Evolutionary conservation across 2,888 invertebrate genomes (phyloP).

Genomic region (Polia nebulosa): DNA sequence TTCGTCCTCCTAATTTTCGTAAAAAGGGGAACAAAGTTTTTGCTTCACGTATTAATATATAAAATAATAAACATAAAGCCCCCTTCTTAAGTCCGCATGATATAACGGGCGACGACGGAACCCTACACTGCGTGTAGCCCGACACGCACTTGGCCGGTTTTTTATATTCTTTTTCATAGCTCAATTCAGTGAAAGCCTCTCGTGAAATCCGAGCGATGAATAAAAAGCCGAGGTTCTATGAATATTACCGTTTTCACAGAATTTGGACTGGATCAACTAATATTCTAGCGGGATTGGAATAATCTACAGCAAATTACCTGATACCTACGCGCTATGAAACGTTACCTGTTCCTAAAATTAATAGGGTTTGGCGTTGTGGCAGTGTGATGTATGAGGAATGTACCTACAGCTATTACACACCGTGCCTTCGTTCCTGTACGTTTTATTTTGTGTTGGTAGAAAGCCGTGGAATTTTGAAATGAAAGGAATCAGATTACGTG

Average conservation of each 20-base stretch:
- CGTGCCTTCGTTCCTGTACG: constrained; percentile 39
- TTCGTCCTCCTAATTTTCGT: too few relatives aligned
- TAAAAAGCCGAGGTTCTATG: constrained; percentile 27
- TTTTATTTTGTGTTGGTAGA: constrained; percentile 50
- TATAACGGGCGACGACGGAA: too few relatives aligned
- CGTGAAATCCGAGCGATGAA: constrained; percentile 32
- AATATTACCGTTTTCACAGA: constrained; percentile 19
- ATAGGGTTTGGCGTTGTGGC: constrained; percentile 29
- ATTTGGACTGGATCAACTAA: constrained; percentile 30
- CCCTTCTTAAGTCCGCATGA: too few relatives aligned
- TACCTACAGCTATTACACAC: constrained; percentile 44
- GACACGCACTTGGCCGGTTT: too few relatives aligned
- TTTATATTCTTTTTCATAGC: constrained; percentile 34
- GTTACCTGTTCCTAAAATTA: constrained; percentile 38
- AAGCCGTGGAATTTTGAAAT: constrained; percentile 60
- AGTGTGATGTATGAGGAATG: constrained; percentile 26
- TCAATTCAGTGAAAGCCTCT: constrained; percentile 43
- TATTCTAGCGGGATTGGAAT: constrained; percentile 19
- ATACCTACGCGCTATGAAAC: constrained; percentile 6
- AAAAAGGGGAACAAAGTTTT: too few relatives aligned
- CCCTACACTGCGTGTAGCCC: too few relatives aligned
- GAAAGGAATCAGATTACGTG: constrained; percentile 65
- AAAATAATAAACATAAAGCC: too few relatives aligned
- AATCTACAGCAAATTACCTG: constrained; percentile 30
- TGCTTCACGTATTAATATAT: too few relatives aligned